Evolutionary conservation across 64 coral and sea anemone species (phyloP).

Genomic region (Acropora tenuis): DNA sequence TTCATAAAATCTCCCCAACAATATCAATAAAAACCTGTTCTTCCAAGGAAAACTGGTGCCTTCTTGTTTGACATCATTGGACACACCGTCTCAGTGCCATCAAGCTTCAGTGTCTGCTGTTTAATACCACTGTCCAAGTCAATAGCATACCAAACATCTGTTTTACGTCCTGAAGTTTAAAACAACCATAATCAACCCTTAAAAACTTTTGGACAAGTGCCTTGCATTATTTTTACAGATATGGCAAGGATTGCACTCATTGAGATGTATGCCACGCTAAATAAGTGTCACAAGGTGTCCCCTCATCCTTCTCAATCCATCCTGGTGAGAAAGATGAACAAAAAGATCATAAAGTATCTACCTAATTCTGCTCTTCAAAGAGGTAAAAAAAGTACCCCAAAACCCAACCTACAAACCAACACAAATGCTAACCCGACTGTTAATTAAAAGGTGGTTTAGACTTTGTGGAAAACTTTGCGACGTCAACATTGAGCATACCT

Average conservation of each 20-base stretch:
- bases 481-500: too few relatives aligned
- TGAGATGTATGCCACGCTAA: not conserved
- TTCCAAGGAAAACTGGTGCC: constrained; percentile 95
- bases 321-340: too few relatives aligned
- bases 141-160: constrained; percentile 99
- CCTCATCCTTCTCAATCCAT: too few relatives aligned
- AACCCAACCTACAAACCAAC: too few relatives aligned
- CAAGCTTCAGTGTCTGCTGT: constrained; percentile 86
- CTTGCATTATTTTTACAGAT: too few relatives aligned
- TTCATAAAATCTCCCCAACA: not conserved
- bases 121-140: constrained; percentile 98
- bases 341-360: too few relatives aligned
- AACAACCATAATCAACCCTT: not conserved
- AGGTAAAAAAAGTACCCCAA: too few relatives aligned
- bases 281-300: too few relatives aligned
- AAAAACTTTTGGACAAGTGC: too few relatives aligned
- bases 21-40: constrained; percentile 72
- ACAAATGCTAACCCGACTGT: too few relatives aligned
- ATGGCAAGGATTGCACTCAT: too few relatives aligned
- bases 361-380: not conserved
- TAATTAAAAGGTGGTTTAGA: too few relatives aligned
- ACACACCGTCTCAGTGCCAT: constrained; percentile 96
- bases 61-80: constrained; percentile 96
- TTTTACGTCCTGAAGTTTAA: constrained; percentile 80
- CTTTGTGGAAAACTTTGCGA: not conserved